Evolutionary conservation across 2,888 invertebrate species (phyloP), one percentile per base, ranked within the genome.

Genomic region (Drosophila greeni): DNA sequence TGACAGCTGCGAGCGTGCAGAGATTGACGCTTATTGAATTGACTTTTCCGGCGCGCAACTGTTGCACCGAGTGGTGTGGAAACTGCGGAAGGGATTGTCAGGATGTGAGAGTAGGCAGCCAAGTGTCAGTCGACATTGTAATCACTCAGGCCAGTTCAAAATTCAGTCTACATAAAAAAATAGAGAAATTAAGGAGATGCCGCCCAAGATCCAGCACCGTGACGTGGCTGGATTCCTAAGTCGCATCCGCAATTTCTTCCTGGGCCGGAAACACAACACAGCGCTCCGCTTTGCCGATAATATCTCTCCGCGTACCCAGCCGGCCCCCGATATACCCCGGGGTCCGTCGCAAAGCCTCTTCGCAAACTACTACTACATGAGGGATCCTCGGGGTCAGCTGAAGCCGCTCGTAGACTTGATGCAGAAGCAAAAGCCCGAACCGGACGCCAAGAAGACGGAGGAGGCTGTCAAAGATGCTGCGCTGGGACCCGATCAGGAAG

Each of bases 21-120:
- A 54, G 79, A 76, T 74, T 84, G 77, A 75, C 76, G 82, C 82
- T 84, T 84, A 82, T 82, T 82, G 74, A 82, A 84, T 82, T 84
- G 68, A 52, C 61, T 62, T 61, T 52, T 61, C 57, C 47, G 53
- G 43, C 45, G 20, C 47, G 51, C 66, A 72, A 70, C 58, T 70
- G 67, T 76, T 70, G 66, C 70, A 23, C 43, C 51, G 64, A 73
- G 20, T 60, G 60, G 55, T 61, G 54, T 64, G 53, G 33, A 75
- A 60, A 20, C 12, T 7, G 12, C 16, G 53, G 40, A 49, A 61
- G 37, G 55, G 34, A 39, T 52, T 49, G 36, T 29, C 20, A 9
- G 33, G 26, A 18, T 4, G 6, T 16, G 20, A 16, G 18, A 9
- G 14, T 20, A 11, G 29, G 34, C 26, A 29, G 24, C 45, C 9